phyloP scores from a whole-genome alignment of 2,113 vertebrate genomes.

The Erpornis zantholeuca region DNA sequence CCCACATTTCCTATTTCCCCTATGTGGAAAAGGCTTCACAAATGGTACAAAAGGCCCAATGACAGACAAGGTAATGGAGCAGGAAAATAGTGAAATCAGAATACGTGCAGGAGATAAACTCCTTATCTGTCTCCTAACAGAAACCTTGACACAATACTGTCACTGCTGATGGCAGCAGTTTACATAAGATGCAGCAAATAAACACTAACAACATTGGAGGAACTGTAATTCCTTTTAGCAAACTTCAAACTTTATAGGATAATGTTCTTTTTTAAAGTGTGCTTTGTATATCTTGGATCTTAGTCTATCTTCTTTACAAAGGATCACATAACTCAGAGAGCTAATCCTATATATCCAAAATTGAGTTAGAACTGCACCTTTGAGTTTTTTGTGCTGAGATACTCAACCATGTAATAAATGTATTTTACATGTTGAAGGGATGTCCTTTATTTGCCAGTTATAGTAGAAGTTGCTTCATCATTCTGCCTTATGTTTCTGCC shows the following conservation, averaged over 20 bases:
- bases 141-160: neutral
- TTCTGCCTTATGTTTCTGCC: neutral
- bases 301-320: neutral
- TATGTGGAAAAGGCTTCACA: neutral
- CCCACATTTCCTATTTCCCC: neutral
- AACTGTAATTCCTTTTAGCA: neutral
- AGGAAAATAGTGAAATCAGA: neutral
- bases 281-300: neutral
- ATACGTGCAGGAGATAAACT: neutral
- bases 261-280: neutral
- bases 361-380: neutral
- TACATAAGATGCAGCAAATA: neutral
- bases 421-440: neutral
- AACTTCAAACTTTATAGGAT: neutral
- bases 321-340: neutral
- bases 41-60: neutral
- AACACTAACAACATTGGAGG: neutral
- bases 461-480: neutral
- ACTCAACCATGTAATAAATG: neutral
- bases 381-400: neutral
- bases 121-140: neutral
- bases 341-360: neutral
- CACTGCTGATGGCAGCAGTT: neutral
- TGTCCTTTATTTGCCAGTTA: neutral
- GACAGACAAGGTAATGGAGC: neutral